Percentiles rank a stretch among this genome's conserved stretches.
Conservation (phyloP, 2,113 vertebrate species). For the Pipa parva region DNA sequence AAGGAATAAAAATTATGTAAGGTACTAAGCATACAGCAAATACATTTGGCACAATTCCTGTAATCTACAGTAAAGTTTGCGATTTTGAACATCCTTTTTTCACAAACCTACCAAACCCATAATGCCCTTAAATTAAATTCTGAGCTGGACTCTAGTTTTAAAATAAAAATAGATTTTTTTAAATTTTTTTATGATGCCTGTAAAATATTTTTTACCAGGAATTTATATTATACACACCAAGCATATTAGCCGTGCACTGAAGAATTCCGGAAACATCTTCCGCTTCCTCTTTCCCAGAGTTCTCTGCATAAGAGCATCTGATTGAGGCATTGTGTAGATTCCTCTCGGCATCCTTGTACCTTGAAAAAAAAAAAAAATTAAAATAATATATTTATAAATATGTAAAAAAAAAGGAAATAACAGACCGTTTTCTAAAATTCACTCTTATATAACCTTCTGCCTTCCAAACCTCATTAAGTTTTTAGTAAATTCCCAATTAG, state of each 20-base stretch:
- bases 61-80: no score
- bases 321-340: slow-evolving; percentile 77
- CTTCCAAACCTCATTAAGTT: slow-evolving; percentile 7
- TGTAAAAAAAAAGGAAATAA: neutral
- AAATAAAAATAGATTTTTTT: no score
- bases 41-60: no score
- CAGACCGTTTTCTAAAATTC: neutral
- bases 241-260: slow-evolving; percentile 84
- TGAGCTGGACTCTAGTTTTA: no score
- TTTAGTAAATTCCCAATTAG: slow-evolving; percentile 30
- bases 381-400: no score
- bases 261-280: slow-evolving; percentile 92
- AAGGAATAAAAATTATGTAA: no score
- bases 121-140: no score
- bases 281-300: slow-evolving; percentile 76
- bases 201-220: no score
- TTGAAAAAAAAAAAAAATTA: slow-evolving; percentile 55
- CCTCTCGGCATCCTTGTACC: slow-evolving; percentile 77
- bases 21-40: no score
- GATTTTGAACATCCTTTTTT: no score
- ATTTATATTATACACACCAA: slow-evolving; percentile 68
- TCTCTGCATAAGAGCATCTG: slow-evolving; percentile 81
- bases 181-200: no score
- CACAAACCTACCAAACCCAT: no score
- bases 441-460: neutral